Percentiles rank a stretch among this genome's conserved stretches.
phyloP scores from a whole-genome alignment of 2,797 vertebrate species.

The Artibeus jamaicensis region DNA sequence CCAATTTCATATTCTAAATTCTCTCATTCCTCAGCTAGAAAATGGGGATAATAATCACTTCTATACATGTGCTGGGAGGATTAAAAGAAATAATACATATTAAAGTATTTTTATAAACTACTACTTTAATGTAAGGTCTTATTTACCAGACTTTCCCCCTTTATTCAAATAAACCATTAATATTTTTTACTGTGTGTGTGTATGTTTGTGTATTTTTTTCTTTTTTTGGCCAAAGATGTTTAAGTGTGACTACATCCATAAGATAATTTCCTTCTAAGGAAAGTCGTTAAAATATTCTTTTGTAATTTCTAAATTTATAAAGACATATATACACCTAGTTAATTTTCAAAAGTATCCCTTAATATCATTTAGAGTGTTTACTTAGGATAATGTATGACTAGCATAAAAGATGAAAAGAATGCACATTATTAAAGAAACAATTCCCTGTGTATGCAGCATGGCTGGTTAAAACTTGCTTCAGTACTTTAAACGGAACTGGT shows the following conservation, averaged over 20 bases:
- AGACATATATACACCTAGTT: conserved; percentile 16
- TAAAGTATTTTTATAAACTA: neutral
- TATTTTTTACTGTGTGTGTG: neutral
- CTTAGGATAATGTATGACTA: neutral
- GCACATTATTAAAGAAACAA: neutral
- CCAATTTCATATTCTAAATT: neutral
- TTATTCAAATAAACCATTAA: conserved; percentile 25
- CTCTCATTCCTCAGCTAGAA: neutral
- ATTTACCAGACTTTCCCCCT: neutral
- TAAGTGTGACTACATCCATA: neutral
- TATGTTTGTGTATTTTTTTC: too few species aligned
- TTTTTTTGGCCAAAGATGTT: neutral
- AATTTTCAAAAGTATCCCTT: neutral
- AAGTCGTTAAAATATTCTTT: conserved; percentile 25
- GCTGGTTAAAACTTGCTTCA: neutral
- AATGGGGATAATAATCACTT: neutral
- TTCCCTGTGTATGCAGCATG: neutral
- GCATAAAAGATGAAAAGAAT: neutral
- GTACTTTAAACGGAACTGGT: neutral
- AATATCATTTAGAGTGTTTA: conserved; percentile 35
- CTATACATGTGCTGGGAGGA: neutral
- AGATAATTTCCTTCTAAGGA: conserved; percentile 30
- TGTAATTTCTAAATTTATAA: conserved; percentile 40
- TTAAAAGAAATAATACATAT: neutral
- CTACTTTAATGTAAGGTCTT: neutral